A percentile compares a stretch with the other conserved stretches of the same genome.
Evolutionary conservation across 2,888 invertebrate species (phyloP).

Genomic region (Eupithecia pulchellata): DNA sequence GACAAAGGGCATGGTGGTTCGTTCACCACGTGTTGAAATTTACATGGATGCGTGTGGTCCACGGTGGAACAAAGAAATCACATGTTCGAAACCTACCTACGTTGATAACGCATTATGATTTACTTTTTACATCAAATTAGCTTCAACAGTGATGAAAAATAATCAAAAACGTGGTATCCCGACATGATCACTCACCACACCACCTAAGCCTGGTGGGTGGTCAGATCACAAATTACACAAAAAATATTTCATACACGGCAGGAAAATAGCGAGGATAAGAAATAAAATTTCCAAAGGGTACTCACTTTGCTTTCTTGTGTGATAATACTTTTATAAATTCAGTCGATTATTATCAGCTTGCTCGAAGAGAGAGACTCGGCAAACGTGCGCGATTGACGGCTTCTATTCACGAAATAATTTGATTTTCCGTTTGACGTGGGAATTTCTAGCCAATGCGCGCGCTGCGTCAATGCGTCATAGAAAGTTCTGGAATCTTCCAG

Average conservation of each 20-base stretch:
- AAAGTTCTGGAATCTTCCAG: constrained; percentile 78
- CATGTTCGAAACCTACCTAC: background rate
- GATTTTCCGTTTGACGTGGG: constrained; percentile 54
- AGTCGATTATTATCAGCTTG: constrained; percentile 66
- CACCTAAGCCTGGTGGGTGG: background rate
- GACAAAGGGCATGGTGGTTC: constrained; percentile 16
- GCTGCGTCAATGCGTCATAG: constrained; percentile 71
- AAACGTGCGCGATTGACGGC: constrained; percentile 83
- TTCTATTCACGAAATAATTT: constrained; percentile 75
- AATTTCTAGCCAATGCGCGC: constrained; percentile 55
- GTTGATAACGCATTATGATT: background rate
- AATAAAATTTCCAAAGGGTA: background rate
- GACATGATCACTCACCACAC: background rate
- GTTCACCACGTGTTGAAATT: constrained; percentile 36
- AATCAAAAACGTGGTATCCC: background rate
- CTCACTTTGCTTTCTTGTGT: constrained; percentile 68
- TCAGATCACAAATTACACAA: background rate
- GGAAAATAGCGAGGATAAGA: background rate
- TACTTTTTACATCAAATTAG: background rate
- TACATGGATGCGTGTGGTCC: background rate
- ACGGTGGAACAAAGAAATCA: constrained; percentile 14
- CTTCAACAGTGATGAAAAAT: background rate
- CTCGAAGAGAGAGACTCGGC: constrained; percentile 73
- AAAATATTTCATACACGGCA: background rate
- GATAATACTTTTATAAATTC: constrained; percentile 60